These are phyloP conservation scores for Hylia prasina DNA, from an alignment of 2,113 vertebrate species.

Conservation along the genomic window DNA sequence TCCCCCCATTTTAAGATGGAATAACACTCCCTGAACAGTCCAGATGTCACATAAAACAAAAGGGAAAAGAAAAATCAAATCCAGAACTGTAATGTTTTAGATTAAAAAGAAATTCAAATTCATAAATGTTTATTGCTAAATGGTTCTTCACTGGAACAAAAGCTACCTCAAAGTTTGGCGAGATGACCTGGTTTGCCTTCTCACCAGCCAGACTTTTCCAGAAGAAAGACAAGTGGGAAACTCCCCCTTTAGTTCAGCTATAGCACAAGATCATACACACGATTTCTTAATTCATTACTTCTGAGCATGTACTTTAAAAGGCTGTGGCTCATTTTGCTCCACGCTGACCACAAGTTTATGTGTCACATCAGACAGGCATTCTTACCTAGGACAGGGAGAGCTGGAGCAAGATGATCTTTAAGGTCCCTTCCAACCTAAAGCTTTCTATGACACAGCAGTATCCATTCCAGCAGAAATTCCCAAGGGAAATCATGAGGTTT, in stretches of 20 bases:
- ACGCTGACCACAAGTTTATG: rapidly evolving
- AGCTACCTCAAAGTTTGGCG: background rate
- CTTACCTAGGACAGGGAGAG: background rate
- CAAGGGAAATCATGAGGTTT: background rate
- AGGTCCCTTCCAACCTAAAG: background rate
- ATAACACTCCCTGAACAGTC: background rate
- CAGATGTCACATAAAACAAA: background rate
- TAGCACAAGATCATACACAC: background rate
- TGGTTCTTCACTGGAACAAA: background rate
- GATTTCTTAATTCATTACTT: background rate
- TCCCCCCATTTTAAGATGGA: background rate
- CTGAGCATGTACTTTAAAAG: background rate
- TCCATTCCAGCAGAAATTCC: background rate
- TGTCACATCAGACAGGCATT: background rate
- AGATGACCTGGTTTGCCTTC: background rate
- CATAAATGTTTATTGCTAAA: background rate
- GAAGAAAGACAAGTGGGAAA: background rate
- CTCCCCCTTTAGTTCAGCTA: background rate
- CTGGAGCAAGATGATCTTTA: background rate
- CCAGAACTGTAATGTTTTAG: background rate
- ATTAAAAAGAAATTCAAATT: background rate
- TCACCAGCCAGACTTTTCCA: background rate
- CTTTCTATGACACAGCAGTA: background rate
- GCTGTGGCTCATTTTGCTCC: background rate
- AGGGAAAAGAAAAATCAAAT: background rate